These are phyloP conservation scores for Melikaiella ostensackeni DNA, from an alignment of 2,888 invertebrate genomes.

Conservation along the genomic window DNA sequence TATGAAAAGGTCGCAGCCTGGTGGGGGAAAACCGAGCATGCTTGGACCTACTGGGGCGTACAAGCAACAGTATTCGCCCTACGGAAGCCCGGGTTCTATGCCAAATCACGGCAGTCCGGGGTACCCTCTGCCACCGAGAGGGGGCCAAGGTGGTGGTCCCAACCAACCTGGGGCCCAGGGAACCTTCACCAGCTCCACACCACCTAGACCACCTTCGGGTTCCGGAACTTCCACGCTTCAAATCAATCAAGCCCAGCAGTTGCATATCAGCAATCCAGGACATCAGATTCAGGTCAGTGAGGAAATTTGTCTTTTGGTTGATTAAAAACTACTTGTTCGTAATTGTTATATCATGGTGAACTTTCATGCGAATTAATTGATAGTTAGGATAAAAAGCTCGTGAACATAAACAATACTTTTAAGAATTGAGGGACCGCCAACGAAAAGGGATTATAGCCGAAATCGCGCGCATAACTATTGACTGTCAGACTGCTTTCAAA, in stretches of 20 bases:
- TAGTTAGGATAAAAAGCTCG: no score
- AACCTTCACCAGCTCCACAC: slow-evolving; percentile 78
- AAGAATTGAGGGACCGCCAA: no score
- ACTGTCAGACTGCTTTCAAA: no score
- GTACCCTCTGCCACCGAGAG: slow-evolving; percentile 77
- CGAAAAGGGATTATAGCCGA: no score
- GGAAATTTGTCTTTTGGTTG: not conserved
- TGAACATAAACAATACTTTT: no score
- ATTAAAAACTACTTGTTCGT: no score
- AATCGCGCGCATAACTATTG: no score
- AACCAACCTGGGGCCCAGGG: slow-evolving; percentile 74
- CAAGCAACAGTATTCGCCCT: slow-evolving; percentile 84
- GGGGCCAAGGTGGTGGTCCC: slow-evolving; percentile 73
- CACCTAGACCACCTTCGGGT: slow-evolving; percentile 79
- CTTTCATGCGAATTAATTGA: no score
- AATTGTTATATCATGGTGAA: no score
- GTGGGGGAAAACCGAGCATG: slow-evolving; percentile 73
- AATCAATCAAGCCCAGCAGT: slow-evolving; percentile 92
- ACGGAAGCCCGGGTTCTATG: slow-evolving; percentile 82
- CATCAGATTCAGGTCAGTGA: slow-evolving; percentile 88
- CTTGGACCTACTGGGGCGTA: slow-evolving; percentile 73
- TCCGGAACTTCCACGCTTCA: slow-evolving; percentile 83
- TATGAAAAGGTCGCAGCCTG: slow-evolving; percentile 77
- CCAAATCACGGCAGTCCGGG: slow-evolving; percentile 80
- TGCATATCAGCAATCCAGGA: slow-evolving; percentile 90